These are phyloP conservation scores for Archivesica marissinica DNA, from an alignment of 1,140 invertebrate species.

Conservation along the genomic window DNA sequence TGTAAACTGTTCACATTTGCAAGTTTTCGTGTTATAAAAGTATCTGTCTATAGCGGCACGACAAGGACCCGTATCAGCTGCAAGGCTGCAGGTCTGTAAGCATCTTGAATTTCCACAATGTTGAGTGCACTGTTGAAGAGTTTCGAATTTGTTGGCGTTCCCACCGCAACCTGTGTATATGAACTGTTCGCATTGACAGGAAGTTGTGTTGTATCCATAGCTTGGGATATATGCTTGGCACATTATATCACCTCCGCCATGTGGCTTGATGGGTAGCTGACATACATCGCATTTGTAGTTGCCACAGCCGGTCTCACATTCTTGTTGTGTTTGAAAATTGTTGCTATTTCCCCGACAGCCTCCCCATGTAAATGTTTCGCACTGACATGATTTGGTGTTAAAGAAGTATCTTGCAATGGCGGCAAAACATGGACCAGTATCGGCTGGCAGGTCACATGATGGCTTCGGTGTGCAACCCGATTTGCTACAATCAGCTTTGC, in stretches of 20 bases:
- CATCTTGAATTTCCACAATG: conserved; percentile 45
- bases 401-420: conserved; percentile 79
- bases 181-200: conserved; percentile 84
- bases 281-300: not conserved
- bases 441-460: not conserved
- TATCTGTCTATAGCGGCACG: conserved; percentile 72
- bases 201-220: conserved; percentile 84
- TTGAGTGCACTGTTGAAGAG: conserved; percentile 61
- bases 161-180: conserved; percentile 86
- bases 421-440: conserved; percentile 67
- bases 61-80: not conserved
- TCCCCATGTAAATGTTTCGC: conserved; percentile 81
- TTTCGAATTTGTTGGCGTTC: conserved; percentile 86
- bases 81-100: not conserved
- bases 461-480: too few relatives aligned
- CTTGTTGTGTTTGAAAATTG: conserved; percentile 72
- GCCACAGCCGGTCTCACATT: not conserved
- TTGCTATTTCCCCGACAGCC: conserved; percentile 83
- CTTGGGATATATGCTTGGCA: not conserved
- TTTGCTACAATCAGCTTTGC: not conserved
- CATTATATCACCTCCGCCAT: not conserved
- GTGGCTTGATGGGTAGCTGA: not conserved
- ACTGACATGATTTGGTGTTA: conserved; percentile 79
- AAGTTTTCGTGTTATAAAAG: conserved; percentile 83
- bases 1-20: conserved; percentile 85